Evolutionary conservation across 2,888 invertebrate species (phyloP).

Genomic region (Mythimna loreyi): DNA sequence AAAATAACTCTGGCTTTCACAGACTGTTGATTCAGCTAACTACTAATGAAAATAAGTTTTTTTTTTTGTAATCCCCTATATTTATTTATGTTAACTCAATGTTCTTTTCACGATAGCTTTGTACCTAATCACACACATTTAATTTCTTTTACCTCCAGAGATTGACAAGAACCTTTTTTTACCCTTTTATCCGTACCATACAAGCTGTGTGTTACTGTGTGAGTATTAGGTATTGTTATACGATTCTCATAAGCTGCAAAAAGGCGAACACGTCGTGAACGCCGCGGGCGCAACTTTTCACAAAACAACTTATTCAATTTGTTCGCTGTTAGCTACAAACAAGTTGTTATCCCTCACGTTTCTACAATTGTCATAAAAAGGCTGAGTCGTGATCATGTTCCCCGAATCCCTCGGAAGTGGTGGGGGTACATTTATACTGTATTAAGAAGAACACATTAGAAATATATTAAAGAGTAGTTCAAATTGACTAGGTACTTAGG

Average conservation of each 20-base stretch:
- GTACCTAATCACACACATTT: slow-evolving; percentile 43
- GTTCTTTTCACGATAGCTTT: slow-evolving; percentile 39
- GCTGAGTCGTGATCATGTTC: slow-evolving; percentile 63
- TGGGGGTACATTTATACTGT: slow-evolving; percentile 13
- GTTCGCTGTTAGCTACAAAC: slow-evolving; percentile 80
- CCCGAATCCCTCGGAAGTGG: slow-evolving; percentile 21
- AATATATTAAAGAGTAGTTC: neutral
- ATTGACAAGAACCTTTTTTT: slow-evolving; percentile 55
- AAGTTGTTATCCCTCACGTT: slow-evolving; percentile 75
- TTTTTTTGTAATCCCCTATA: slow-evolving; percentile 17
- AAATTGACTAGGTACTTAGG: neutral
- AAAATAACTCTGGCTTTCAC: neutral
- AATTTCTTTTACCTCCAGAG: slow-evolving; percentile 35
- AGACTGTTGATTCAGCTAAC: neutral
- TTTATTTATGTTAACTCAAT: slow-evolving; percentile 35
- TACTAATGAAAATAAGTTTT: neutral
- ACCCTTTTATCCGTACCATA: slow-evolving; percentile 54
- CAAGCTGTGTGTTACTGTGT: slow-evolving; percentile 59
- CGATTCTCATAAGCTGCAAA: slow-evolving; percentile 80
- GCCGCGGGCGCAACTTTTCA: slow-evolving; percentile 81
- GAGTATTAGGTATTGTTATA: slow-evolving; percentile 76
- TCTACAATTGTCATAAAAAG: slow-evolving; percentile 77
- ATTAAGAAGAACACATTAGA: neutral
- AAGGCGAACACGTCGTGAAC: slow-evolving; percentile 80
- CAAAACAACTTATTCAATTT: slow-evolving; percentile 84